phyloP scores from a whole-genome alignment of 2,113 vertebrate species.

The Bos taurus region DNA sequence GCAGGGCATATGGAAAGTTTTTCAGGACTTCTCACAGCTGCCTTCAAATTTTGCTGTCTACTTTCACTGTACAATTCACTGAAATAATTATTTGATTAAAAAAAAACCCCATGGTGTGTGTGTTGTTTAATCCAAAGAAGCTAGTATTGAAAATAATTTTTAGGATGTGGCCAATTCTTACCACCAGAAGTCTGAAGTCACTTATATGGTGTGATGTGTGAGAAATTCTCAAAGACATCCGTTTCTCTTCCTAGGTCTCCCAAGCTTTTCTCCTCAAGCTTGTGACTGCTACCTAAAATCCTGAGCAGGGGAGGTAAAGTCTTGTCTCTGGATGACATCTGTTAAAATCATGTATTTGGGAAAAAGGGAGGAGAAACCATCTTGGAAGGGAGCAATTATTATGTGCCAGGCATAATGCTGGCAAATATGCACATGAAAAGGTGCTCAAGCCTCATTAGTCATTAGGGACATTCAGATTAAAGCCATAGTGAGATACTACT shows the following conservation, averaged over 20 bases:
- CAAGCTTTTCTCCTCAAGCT: not conserved
- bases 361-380: not conserved
- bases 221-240: not conserved
- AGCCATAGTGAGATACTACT: not conserved
- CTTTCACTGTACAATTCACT: not conserved
- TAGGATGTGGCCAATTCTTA: not conserved
- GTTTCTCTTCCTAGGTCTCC: not conserved
- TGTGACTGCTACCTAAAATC: not conserved
- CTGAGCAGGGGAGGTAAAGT: not conserved
- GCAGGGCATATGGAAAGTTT: not conserved
- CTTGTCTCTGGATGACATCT: not conserved
- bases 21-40: not conserved
- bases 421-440: not conserved
- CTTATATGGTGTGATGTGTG: not conserved
- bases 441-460: not conserved
- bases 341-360: not conserved
- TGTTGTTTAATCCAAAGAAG: not conserved
- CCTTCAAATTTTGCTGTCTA: not conserved
- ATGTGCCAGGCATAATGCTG: not conserved
- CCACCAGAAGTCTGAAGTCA: not conserved
- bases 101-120: not conserved
- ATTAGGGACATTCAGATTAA: conserved; percentile 14
- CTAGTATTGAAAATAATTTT: not conserved
- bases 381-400: not conserved
- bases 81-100: conserved; percentile 30